Evolutionary conservation across 2,888 invertebrate species (phyloP).

Genomic region (Poecilobothrus nobilitatus): DNA sequence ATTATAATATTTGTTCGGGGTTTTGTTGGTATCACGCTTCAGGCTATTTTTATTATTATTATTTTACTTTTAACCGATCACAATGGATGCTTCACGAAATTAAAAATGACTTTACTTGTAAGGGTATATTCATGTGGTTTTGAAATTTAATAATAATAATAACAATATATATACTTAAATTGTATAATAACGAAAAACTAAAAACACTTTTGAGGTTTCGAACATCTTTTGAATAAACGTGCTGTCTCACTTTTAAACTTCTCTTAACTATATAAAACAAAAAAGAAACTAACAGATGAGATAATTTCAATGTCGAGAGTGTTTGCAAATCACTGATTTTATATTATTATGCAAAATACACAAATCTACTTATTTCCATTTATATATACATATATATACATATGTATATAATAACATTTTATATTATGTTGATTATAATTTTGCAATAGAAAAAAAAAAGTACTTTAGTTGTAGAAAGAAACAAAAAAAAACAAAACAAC

Average conservation of each 20-base stretch:
- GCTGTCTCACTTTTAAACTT: neutral
- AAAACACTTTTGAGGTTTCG: neutral
- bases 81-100: neutral
- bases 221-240: neutral
- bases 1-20: neutral
- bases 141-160: neutral
- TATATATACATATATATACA: neutral
- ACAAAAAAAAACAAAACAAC: too few species aligned
- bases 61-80: neutral
- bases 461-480: too few species aligned
- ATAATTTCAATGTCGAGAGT: neutral
- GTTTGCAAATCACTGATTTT: slow-evolving; percentile 1
- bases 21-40: neutral
- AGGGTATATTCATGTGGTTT: slow-evolving; percentile 3
- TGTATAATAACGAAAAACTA: neutral
- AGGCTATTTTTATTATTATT: neutral
- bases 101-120: neutral
- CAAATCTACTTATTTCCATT: too few species aligned
- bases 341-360: neutral
- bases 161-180: neutral
- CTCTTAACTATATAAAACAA: neutral
- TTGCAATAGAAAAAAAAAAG: too few species aligned
- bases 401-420: too few species aligned
- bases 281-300: neutral
- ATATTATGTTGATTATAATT: too few species aligned